Evolutionary conservation across 1,140 invertebrate genomes (phyloP), one percentile per base, ranked within the genome.

Genomic region (Hormaphis cornu): DNA sequence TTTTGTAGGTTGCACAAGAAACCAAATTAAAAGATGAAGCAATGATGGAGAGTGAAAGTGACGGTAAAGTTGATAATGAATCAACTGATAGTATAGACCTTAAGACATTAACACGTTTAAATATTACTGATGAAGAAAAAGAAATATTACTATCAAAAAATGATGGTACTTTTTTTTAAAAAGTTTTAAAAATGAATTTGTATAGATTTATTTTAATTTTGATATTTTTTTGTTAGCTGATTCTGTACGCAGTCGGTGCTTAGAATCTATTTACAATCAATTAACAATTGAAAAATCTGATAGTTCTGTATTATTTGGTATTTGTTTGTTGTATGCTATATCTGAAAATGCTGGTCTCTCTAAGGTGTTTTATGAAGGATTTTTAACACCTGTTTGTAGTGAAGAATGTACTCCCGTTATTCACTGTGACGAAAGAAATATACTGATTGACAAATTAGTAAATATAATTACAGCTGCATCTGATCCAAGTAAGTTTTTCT

Each of bases 91-190:
- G 22, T 22, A 33, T 48, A 35, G 26, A 66, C 10, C 28, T 66
- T 20, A 66, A 66, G 16, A 73, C 35, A 71, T 70, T 0, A 71
- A 73, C 33, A n/a, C 44, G 44, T 50, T 48, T 54, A 58, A 96
- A 95, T 80, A 91, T 94, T 22, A 95, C 93, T 0, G 93, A 97
- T 75, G 93, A 97, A 78, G 92, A 96, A 74, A 95, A 96, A 76
- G 86, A 83, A 72, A 79, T 66, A 30, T 44, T 46, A 33, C 14
- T 66, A 22, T 48, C 61, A 18, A 66, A 66, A 66, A 66, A 46
- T 66, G 61, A 66, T 35, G 44, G 61, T 66, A 48, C 7, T 14
- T 8, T 20, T 59, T 22, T 61, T 20, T 28, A 8, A 7, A 24
- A 1, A 20, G 26, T 24, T 61, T 18, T 7, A 24, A 24, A 48